Conservation (phyloP, 2,888 invertebrate species). For the Liposcelis brunnea region DNA sequence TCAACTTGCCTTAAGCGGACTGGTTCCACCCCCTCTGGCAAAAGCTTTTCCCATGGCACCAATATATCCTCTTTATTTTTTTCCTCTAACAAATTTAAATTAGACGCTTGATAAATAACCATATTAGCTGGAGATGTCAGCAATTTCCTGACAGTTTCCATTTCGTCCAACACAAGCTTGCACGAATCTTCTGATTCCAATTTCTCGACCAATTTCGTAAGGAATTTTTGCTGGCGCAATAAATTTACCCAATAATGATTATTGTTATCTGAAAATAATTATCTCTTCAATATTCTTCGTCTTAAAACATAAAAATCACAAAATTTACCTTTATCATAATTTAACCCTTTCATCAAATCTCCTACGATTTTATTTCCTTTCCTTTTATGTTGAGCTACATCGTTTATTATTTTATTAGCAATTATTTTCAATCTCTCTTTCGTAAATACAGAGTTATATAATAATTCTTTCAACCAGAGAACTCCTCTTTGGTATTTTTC, state of each 20-base stretch:
- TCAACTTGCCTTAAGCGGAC: too few species aligned
- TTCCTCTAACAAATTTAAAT: constrained; percentile 39
- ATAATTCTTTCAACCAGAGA: constrained; percentile 55
- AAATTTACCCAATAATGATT: constrained; percentile 54
- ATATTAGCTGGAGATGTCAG: constrained; percentile 43
- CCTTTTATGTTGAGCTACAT: constrained; percentile 56
- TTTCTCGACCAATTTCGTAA: constrained; percentile 44
- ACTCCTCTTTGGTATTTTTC: constrained; percentile 58
- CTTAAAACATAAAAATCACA: too few species aligned
- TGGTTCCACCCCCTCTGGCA: constrained; percentile 19
- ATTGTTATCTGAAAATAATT: constrained; percentile 50
- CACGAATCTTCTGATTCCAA: constrained; percentile 33
- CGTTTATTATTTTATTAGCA: constrained; percentile 64
- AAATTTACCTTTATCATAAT: constrained; percentile 40
- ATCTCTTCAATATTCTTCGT: too few species aligned
- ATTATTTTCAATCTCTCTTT: constrained; percentile 58
- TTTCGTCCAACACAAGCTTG: constrained; percentile 27
- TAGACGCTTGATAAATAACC: constrained; percentile 53
- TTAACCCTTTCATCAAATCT: constrained; percentile 39
- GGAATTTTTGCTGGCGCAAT: constrained; percentile 58
- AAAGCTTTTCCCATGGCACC: constrained; percentile 35
- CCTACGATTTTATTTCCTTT: constrained; percentile 50
- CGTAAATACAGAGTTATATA: constrained; percentile 52
- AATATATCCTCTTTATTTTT: constrained; percentile 30
- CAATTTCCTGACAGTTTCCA: constrained; percentile 38